A percentile compares a stretch with the other conserved stretches of the same genome.
These are phyloP conservation scores for Salvelinus alpinus DNA, from an alignment of 2,113 vertebrate species.

Conservation along the genomic window DNA sequence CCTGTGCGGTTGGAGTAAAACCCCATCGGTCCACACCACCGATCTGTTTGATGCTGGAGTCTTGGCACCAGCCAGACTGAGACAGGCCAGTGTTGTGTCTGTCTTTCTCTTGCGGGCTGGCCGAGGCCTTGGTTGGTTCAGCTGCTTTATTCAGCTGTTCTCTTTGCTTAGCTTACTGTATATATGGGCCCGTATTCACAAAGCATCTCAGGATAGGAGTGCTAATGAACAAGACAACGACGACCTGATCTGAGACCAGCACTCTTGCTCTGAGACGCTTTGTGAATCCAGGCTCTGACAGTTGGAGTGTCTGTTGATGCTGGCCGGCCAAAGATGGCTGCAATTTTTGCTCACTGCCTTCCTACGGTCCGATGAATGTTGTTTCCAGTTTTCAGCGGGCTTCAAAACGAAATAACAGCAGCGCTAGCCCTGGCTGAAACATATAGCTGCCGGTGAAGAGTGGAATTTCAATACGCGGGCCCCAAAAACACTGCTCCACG, in stretches of 20 bases:
- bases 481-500: slow-evolving; percentile 34
- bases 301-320: background rate
- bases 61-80: background rate
- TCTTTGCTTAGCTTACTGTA: background rate
- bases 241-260: no score
- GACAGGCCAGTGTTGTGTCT: background rate
- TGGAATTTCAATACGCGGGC: slow-evolving; percentile 38
- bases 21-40: background rate
- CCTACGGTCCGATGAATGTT: background rate
- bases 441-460: slow-evolving; percentile 26
- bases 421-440: slow-evolving; percentile 24
- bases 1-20: background rate
- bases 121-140: background rate
- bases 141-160: background rate
- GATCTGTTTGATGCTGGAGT: background rate
- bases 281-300: background rate
- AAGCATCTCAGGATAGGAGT: no score
- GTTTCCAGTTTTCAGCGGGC: slow-evolving; percentile 13
- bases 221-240: no score
- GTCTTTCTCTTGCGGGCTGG: background rate
- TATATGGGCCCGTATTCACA: background rate
- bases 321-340: background rate
- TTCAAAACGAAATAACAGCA: slow-evolving; percentile 3
- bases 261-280: no score
- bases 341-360: background rate